Base-by-base conservation (phyloP, 2,888 invertebrate species). In the Lasioglossum zephyrum region DNA sequence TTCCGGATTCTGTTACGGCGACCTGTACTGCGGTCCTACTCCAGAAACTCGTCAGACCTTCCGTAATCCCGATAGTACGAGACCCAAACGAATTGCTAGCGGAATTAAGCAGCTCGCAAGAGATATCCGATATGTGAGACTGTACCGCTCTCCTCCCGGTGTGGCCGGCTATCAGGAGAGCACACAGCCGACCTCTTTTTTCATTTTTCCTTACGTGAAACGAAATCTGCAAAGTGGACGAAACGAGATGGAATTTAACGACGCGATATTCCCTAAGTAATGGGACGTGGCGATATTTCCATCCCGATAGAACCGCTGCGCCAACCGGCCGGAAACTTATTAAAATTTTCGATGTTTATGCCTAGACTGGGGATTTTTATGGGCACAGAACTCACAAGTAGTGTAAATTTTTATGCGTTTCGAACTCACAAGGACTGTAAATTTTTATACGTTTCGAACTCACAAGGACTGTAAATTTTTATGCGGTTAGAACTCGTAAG, bases 21-120 rank as follows among this genome's bases (percentile, higher is more conserved):
- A 85, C 85, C 86, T 89, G 85, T 89, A 82, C 88, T 90, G 88
- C 84, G 92, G 90, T 91, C 92, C 93, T 92, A 91, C 92, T 92
- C 93, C 87, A 92, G 93, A 93, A 94, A 94, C 94, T 94, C 94
- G 94, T 94, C 94, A 93, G 94, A 93, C 93, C 94, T 91, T 89
- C 92, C 92, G 93, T 94, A 93, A 94, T 94, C 94, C 93, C 93
- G 90, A 91, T 92, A 91, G 93, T 91, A 92, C 92, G 91, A 89
- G 89, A 91, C 92, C 90, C 90, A 92, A 93, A 93, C 92, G 94
- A 94, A 94, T 94, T 92, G 93, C 92, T 90, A 91, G 89, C 87
- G 88, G 92, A 94, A 94, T 94, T 93, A 93, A 93, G 92, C 92
- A 91, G 89, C 86, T 92, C 92, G 88, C 90, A 88, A 89, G 88